Base-by-base conservation (phyloP, 2,797 vertebrate genomes). In the Myoxocephalus aenaeus region DNA sequence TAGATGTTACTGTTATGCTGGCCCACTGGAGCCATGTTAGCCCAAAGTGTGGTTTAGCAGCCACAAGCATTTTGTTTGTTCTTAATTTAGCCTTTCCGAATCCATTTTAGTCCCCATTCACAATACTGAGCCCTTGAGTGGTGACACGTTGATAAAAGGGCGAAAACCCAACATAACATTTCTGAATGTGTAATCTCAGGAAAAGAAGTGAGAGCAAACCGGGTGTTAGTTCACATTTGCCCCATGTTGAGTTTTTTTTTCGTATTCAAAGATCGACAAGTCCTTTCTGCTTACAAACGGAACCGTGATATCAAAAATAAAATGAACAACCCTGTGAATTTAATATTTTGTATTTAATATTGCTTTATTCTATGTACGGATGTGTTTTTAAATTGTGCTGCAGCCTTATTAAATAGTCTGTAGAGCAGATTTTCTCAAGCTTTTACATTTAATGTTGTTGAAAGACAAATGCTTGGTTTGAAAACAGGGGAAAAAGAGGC, bases 1-100 rank as follows among this genome's bases (percentile, higher is more conserved):
- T 51, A 59, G 65, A 80, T 76, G 63, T 34, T 67, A 81, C 65
- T 76, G 20, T 54, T 77, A 46, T 75, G 76, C 69, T 70, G 71
- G 64, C 67, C 13, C 40, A 75, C 68, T 11, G 5, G 57, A 84
- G 76, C 74, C 20, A 14, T 68, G 79, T 79, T 76, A 69, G 25
- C 69, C 62, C 32, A 14, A 69, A 67, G 74, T 88, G 81, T 82
- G 78, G 86, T 79, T 88, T 68, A 78, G 75, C 57, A 57, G 62
- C 82, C 83, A 61, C 85, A 82, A 77, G 73, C 80, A 70, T 91
- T 87, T 82, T 78, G 57, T 77, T 86, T 63, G 63, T 63, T 61
- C 75, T 75, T 80, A 71, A 79, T 87, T 85, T 83, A 80, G 78
- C 68, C 48, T 74, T 53, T 86, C 72, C 84, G 53, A 59, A 51